Conservation (phyloP, 2,888 invertebrate species). For the Neoaliturus tenellus region DNA sequence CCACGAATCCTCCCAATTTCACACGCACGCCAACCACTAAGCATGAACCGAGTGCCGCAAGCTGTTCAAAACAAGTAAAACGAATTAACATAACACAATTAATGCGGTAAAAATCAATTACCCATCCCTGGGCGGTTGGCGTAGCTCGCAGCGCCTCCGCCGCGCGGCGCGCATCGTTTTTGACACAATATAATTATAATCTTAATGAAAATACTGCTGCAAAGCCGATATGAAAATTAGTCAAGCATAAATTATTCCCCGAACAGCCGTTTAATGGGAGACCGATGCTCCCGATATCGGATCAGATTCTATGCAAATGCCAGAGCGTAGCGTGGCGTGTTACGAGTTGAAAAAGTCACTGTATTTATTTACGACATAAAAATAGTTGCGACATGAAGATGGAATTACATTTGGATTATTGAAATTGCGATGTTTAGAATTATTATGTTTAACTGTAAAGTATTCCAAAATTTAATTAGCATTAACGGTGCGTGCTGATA, state of each 20-base stretch:
- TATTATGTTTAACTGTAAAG: no score
- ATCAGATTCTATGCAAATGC: slow-evolving; percentile 43
- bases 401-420: no score
- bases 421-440: no score
- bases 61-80: slow-evolving; percentile 20
- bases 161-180: not conserved
- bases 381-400: no score
- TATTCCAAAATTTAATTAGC: no score
- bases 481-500: no score
- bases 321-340: no score
- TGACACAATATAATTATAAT: slow-evolving; percentile 19
- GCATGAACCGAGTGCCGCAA: not conserved
- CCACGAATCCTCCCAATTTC: no score
- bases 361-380: not conserved
- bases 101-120: slow-evolving; percentile 35
- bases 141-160: not conserved
- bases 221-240: slow-evolving; percentile 43
- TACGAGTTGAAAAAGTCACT: no score
- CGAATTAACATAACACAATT: slow-evolving; percentile 30
- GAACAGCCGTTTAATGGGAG: not conserved
- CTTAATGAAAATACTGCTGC: slow-evolving; percentile 39
- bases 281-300: not conserved
- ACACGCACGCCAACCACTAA: not conserved
- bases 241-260: slow-evolving; percentile 23
- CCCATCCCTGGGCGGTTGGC: not conserved